phyloP scores from a whole-genome alignment of 2,113 vertebrate genomes.

The Gopherus evgoodei region DNA sequence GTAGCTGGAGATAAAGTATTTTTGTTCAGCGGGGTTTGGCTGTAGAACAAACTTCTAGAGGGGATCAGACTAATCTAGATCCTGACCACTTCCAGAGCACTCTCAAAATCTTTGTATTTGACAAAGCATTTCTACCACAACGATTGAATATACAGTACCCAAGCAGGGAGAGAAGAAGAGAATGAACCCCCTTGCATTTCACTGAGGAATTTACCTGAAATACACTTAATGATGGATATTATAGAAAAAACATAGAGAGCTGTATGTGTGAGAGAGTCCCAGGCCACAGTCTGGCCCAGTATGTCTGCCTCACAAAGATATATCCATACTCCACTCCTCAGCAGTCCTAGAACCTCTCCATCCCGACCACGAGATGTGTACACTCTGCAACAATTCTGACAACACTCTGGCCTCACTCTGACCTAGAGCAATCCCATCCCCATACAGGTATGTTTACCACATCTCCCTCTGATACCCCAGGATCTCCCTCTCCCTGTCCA shows the following conservation, averaged over 20 bases:
- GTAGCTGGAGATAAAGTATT: neutral
- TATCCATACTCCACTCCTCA: neutral
- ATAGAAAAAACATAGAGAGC: accelerated
- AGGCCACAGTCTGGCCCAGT: neutral
- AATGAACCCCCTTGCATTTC: neutral
- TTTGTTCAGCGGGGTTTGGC: neutral
- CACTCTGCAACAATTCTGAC: no score
- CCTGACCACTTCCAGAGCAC: neutral
- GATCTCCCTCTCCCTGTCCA: accelerated
- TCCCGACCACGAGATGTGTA: neutral
- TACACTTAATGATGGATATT: accelerated
- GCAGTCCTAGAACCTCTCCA: neutral
- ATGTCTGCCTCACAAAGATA: neutral
- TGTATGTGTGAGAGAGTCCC: accelerated
- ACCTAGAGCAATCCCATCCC: no score
- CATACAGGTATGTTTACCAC: no score
- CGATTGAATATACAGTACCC: neutral
- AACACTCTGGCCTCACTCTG: no score
- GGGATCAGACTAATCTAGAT: neutral
- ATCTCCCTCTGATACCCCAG: no score
- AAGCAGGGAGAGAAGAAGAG: neutral
- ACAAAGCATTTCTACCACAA: neutral
- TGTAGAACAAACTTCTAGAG: neutral
- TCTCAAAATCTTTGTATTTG: neutral
- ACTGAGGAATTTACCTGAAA: neutral